These are phyloP conservation scores for Diplolepis rosae DNA, from an alignment of 2,888 invertebrate genomes.

Conservation along the genomic window DNA sequence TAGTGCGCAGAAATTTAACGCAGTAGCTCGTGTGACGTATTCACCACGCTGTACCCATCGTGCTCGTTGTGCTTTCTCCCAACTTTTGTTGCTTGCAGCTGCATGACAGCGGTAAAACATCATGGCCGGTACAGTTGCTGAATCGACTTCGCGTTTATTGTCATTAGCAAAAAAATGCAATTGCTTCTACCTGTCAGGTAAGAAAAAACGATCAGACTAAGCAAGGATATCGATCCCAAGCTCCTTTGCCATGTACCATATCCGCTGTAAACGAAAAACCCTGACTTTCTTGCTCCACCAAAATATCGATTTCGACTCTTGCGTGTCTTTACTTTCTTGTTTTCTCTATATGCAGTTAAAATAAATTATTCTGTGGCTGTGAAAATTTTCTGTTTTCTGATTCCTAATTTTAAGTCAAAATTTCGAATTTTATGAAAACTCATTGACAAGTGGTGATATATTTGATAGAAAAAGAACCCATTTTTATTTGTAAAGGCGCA, in stretches of 20 bases:
- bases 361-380: not conserved
- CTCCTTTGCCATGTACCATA: not conserved
- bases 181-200: slow-evolving; percentile 91
- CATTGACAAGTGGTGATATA: slow-evolving; percentile 17
- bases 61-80: not conserved
- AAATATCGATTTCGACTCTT: slow-evolving; percentile 38
- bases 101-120: slow-evolving; percentile 60
- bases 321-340: slow-evolving; percentile 5
- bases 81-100: slow-evolving; percentile 30
- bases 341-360: too few relatives aligned
- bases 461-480: slow-evolving; percentile 33
- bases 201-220: slow-evolving; percentile 57
- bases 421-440: not conserved
- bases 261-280: slow-evolving; percentile 5
- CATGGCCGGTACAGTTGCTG: slow-evolving; percentile 72
- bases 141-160: slow-evolving; percentile 81
- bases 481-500: slow-evolving; percentile 30
- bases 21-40: not conserved
- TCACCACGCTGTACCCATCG: not conserved
- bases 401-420: not conserved
- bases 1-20: not conserved
- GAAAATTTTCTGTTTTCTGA: not conserved
- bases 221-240: slow-evolving; percentile 7
- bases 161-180: slow-evolving; percentile 91
- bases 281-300: slow-evolving; percentile 29